These are phyloP conservation scores for Liopterus haemorrhoidalis DNA, from an alignment of 2,888 invertebrate genomes.

Conservation along the genomic window DNA sequence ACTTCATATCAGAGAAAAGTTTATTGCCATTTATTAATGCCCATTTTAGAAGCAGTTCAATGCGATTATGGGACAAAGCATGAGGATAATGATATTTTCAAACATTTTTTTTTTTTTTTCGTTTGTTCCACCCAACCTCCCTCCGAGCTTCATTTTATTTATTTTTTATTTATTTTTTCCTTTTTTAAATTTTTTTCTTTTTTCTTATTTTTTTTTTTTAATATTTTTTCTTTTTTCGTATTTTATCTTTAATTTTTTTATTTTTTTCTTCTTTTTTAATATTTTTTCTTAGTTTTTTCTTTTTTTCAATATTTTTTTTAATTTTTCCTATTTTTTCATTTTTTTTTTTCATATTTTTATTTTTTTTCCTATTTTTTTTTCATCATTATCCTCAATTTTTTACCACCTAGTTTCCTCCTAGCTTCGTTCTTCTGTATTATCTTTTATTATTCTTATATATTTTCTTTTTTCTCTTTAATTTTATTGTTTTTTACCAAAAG, in stretches of 20 bases:
- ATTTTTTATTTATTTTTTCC: neutral
- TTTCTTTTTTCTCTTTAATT: no score
- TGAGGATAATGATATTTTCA: no score
- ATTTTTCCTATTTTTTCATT: neutral
- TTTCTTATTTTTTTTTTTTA: slow-evolving; percentile 2
- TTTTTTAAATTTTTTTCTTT: slow-evolving; percentile 5
- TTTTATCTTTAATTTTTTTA: neutral
- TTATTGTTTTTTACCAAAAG: no score
- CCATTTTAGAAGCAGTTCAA: no score
- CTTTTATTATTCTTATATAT: no score
- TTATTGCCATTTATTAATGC: no score
- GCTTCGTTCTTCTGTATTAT: no score
- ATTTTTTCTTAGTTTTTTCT: slow-evolving; percentile 1
- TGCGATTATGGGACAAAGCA: no score
- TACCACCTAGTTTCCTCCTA: no score
- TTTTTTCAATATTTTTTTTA: slow-evolving; percentile 4
- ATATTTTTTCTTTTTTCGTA: neutral
- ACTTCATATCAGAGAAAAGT: no score
- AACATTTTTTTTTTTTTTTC: no score
- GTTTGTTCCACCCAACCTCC: no score
- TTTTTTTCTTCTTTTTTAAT: neutral
- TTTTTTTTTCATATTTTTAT: slow-evolving; percentile 4
- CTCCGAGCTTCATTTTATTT: neutral
- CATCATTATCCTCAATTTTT: neutral
- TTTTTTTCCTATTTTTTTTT: neutral